These are phyloP conservation scores for Drosophila takahashii DNA, from an alignment of 1,140 invertebrate genomes.

Conservation along the genomic window DNA sequence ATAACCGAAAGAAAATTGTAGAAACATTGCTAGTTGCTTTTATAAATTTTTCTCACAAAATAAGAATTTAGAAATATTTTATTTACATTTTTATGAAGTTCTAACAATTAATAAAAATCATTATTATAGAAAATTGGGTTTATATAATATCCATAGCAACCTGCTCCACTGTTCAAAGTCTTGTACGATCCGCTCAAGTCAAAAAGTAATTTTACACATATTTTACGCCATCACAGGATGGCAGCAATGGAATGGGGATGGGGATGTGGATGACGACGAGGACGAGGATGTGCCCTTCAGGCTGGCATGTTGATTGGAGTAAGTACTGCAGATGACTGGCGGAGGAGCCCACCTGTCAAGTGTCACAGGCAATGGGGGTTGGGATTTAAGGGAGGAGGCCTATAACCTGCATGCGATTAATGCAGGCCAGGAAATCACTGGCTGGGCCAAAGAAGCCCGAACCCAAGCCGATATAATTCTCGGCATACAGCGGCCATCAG, in stretches of 20 bases:
- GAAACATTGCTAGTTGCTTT: no score
- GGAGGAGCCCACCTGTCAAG: conserved; percentile 62
- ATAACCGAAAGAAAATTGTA: no score
- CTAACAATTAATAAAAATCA: no score
- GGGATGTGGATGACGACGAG: neutral
- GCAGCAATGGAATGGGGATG: conserved; percentile 3
- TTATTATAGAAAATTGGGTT: no score
- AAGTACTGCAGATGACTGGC: conserved; percentile 69
- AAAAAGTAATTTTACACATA: conserved; percentile 68
- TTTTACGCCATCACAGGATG: conserved; percentile 40
- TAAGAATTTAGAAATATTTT: no score
- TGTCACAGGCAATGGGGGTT: conserved; percentile 27
- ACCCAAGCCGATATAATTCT: conserved; percentile 23
- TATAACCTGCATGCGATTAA: conserved; percentile 61
- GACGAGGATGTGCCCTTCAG: conserved; percentile 2
- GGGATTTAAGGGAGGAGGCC: neutral
- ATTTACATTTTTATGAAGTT: no score
- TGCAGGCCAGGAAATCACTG: conserved; percentile 53
- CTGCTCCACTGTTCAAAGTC: conserved; percentile 11
- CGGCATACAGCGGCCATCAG: conserved; percentile 20
- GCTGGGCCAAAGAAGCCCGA: conserved; percentile 15
- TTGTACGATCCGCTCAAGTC: neutral
- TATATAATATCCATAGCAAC: no score
- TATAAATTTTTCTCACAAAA: no score
- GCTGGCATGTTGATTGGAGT: conserved; percentile 62